phyloP scores from a whole-genome alignment of 1,140 invertebrate genomes.

The Acromyrmex charruanus region DNA sequence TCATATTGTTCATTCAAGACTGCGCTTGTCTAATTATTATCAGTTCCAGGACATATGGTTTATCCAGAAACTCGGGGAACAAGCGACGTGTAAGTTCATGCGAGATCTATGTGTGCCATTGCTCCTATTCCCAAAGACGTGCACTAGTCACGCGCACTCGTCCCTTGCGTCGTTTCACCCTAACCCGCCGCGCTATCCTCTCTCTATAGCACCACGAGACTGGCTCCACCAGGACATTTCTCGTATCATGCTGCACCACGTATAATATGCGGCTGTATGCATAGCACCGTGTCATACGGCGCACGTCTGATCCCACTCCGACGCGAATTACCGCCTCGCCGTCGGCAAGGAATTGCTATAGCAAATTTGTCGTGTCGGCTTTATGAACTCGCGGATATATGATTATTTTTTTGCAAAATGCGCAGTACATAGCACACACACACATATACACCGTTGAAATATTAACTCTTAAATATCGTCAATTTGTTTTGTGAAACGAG shows the following conservation, averaged over 20 bases:
- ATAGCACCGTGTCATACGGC: constrained; percentile 43
- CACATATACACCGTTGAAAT: not conserved
- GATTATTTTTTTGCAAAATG: constrained; percentile 21
- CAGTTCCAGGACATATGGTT: constrained; percentile 51
- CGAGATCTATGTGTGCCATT: constrained; percentile 3
- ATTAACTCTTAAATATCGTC: constrained; percentile 13
- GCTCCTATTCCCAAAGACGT: constrained; percentile 28
- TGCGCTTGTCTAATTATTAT: constrained; percentile 60
- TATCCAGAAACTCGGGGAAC: constrained; percentile 61
- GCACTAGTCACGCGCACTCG: constrained; percentile 48
- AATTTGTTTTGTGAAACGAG: not conserved
- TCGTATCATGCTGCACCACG: constrained; percentile 49
- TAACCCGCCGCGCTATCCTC: not conserved
- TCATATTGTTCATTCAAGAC: constrained; percentile 54
- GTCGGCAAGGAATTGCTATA: constrained; percentile 52
- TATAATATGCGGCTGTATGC: constrained; percentile 59
- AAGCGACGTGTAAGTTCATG: constrained; percentile 19
- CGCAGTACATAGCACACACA: too few species aligned
- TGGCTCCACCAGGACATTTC: constrained; percentile 42
- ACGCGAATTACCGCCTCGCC: constrained; percentile 44
- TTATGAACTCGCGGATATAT: constrained; percentile 23
- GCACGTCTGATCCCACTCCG: constrained; percentile 62
- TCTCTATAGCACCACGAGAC: constrained; percentile 20
- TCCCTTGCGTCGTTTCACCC: constrained; percentile 45
- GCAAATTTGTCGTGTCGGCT: constrained; percentile 47